phyloP scores from a whole-genome alignment of 2,797 vertebrate genomes.

The Typhlichthys subterraneus region DNA sequence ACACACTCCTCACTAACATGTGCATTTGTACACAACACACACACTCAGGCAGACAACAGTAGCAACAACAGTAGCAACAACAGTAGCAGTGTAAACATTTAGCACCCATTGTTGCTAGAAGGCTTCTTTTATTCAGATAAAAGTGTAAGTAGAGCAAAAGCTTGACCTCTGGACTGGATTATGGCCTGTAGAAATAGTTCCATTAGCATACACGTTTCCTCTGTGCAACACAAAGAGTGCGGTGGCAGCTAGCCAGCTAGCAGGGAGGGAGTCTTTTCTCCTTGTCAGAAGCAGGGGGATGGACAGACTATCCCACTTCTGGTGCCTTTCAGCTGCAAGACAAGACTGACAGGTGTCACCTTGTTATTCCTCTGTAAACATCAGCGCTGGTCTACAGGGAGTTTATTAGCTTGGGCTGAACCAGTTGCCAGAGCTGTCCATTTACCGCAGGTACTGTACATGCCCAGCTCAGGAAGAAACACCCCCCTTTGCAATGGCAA shows the following conservation, averaged over 20 bases:
- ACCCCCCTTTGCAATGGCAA: constrained; percentile 24
- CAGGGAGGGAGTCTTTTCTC: constrained; percentile 28
- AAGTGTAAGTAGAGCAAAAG: constrained; percentile 35
- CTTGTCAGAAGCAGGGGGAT: constrained; percentile 31
- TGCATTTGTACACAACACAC: background rate
- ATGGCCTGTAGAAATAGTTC: constrained; percentile 18
- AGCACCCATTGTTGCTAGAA: constrained; percentile 3
- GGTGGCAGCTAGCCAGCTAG: constrained; percentile 26
- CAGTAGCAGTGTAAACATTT: background rate
- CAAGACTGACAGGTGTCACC: constrained; percentile 66
- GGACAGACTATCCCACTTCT: constrained; percentile 42
- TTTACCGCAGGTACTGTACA: constrained; percentile 37
- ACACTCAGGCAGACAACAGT: background rate
- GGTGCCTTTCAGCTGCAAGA: constrained; percentile 32
- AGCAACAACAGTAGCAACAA: too few relatives aligned
- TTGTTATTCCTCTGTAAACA: constrained; percentile 57
- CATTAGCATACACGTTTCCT: constrained; percentile 39
- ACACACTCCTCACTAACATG: background rate
- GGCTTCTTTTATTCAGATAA: constrained; percentile 11
- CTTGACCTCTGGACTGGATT: constrained; percentile 44
- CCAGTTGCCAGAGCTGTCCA: constrained; percentile 53
- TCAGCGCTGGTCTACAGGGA: constrained; percentile 47
- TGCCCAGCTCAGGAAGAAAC: constrained; percentile 38
- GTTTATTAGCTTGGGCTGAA: constrained; percentile 58
- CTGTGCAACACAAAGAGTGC: constrained; percentile 23